A percentile compares a stretch with the other conserved stretches of the same genome.
These are phyloP conservation scores for Ammodytes marinus DNA, from an alignment of 2,113 vertebrate genomes.

Conservation along the genomic window DNA sequence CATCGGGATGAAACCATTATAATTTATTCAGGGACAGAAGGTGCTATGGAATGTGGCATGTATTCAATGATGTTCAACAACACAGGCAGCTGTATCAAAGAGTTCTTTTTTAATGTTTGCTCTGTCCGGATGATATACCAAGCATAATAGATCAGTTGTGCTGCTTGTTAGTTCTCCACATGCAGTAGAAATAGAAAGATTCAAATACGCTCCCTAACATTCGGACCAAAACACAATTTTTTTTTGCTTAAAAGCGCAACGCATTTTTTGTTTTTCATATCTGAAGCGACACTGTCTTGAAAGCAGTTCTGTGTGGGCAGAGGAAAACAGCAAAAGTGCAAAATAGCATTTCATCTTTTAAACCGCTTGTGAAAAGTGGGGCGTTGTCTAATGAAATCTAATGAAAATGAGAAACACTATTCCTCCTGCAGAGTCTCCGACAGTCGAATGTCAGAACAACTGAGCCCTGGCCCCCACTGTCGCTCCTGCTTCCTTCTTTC, in stretches of 20 bases:
- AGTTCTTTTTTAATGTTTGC: not conserved
- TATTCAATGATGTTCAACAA: slow-evolving; percentile 34
- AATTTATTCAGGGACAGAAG: slow-evolving; percentile 68
- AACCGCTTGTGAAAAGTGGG: slow-evolving; percentile 67
- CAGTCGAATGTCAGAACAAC: slow-evolving; percentile 77
- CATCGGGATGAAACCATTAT: slow-evolving; percentile 43
- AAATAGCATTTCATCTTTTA: slow-evolving; percentile 69
- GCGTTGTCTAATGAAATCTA: slow-evolving; percentile 78
- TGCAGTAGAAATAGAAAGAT: slow-evolving; percentile 1
- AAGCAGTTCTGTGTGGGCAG: slow-evolving; percentile 55
- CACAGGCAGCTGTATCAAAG: slow-evolving; percentile 32
- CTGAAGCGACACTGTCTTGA: slow-evolving; percentile 22
- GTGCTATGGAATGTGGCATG: slow-evolving; percentile 49
- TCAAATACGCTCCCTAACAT: slow-evolving; percentile 23
- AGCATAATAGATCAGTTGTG: slow-evolving; percentile 1
- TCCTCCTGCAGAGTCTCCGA: slow-evolving; percentile 68
- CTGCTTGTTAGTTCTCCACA: slow-evolving; percentile 19
- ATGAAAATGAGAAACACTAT: slow-evolving; percentile 79
- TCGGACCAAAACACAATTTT: slow-evolving; percentile 1
- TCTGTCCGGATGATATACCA: slow-evolving; percentile 4
- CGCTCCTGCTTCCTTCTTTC: slow-evolving; percentile 70
- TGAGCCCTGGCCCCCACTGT: slow-evolving; percentile 64
- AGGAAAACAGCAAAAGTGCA: slow-evolving; percentile 61
- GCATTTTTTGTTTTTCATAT: not conserved
- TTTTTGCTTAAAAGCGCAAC: not conserved